Evolutionary conservation across 2,888 invertebrate genomes (phyloP).

Genomic region (Leptopilina drosophilae): DNA sequence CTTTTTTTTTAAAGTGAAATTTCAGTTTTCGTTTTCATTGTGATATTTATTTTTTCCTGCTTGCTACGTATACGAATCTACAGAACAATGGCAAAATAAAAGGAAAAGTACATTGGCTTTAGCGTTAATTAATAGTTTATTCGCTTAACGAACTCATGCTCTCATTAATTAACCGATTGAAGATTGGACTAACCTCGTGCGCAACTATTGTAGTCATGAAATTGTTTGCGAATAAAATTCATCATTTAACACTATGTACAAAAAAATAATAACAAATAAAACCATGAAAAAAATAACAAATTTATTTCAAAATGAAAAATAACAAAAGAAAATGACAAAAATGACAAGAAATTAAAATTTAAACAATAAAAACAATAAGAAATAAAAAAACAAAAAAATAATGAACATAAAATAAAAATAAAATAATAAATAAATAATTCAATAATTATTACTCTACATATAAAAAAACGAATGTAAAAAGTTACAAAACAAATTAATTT

Average conservation of each 20-base stretch:
- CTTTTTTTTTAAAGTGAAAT: not conserved
- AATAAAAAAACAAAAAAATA: too few relatives aligned
- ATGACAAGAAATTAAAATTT: too few relatives aligned
- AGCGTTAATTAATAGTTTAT: constrained; percentile 50
- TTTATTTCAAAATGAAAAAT: too few relatives aligned
- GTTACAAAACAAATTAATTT: too few relatives aligned
- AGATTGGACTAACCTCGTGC: constrained; percentile 54
- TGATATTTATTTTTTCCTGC: not conserved
- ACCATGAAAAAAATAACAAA: too few relatives aligned
- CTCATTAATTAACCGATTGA: constrained; percentile 65
- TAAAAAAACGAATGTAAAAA: too few relatives aligned
- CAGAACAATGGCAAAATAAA: constrained; percentile 63
- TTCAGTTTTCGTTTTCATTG: not conserved
- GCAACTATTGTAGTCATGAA: constrained; percentile 47
- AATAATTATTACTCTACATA: too few relatives aligned
- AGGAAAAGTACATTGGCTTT: constrained; percentile 48
- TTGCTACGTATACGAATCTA: constrained; percentile 59
- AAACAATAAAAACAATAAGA: too few relatives aligned
- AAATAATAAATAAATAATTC: too few relatives aligned
- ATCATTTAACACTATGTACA: not conserved
- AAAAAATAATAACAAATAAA: not conserved
- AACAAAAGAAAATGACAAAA: too few relatives aligned
- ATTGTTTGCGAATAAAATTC: constrained; percentile 52
- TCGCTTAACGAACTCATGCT: constrained; percentile 46
- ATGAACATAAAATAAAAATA: too few relatives aligned